Evolutionary conservation across 2,797 vertebrate genomes (phyloP).

Genomic region (Oryzias dopingdopingensis): DNA sequence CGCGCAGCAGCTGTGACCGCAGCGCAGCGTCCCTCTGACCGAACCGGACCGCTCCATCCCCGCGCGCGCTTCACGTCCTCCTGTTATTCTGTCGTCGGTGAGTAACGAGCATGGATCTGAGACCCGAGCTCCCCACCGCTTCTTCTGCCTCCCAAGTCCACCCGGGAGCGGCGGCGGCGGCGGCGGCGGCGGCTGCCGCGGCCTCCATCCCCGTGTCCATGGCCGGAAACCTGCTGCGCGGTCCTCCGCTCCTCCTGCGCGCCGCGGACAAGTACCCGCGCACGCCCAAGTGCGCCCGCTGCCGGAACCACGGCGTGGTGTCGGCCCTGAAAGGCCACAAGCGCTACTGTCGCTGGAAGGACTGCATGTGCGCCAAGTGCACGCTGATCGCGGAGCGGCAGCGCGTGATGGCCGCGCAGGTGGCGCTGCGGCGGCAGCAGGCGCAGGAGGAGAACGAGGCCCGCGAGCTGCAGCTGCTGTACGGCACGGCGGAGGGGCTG

Average conservation of each 20-base stretch:
- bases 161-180: constrained; percentile 63
- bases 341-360: constrained; percentile 98
- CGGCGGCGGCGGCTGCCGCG: constrained; percentile 53
- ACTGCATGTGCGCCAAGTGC: constrained; percentile 98
- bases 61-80: background rate
- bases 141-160: constrained; percentile 81
- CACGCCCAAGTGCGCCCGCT: constrained; percentile 97
- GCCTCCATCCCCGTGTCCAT: constrained; percentile 90
- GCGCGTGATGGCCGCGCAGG: constrained; percentile 97
- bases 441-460: constrained; percentile 98
- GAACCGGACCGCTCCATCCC: constrained; percentile 1
- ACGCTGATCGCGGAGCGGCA: constrained; percentile 95
- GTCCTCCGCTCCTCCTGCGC: constrained; percentile 87
- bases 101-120: constrained; percentile 85
- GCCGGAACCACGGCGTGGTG: constrained; percentile 95
- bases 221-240: constrained; percentile 85
- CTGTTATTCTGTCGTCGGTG: constrained; percentile 2
- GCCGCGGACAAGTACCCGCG: constrained; percentile 95
- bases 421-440: constrained; percentile 93
- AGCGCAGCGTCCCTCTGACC: background rate
- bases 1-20: constrained; percentile 42
- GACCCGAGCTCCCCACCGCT: constrained; percentile 82
- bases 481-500: constrained; percentile 93
- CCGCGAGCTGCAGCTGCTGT: constrained; percentile 93
- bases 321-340: constrained; percentile 98